These are phyloP conservation scores for Cepaea hortensis DNA, from an alignment of 2,888 invertebrate genomes.

Conservation along the genomic window DNA sequence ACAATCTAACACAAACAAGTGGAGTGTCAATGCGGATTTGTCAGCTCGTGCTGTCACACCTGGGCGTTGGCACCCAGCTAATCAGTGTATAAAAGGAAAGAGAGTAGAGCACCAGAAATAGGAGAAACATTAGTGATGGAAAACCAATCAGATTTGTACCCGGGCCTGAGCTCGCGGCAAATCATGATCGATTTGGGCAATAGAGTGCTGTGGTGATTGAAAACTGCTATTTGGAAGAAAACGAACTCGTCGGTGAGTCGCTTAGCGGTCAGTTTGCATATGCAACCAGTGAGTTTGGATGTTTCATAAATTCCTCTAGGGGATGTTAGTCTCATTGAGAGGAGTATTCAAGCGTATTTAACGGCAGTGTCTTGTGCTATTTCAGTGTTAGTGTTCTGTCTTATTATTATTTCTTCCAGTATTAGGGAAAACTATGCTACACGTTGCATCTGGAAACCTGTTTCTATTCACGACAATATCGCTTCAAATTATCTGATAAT, in stretches of 20 bases:
- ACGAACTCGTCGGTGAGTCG: background rate
- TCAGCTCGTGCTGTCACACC: background rate
- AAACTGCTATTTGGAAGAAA: background rate
- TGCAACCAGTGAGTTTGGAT: background rate
- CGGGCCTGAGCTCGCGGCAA: slow-evolving; percentile 19
- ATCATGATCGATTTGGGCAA: background rate
- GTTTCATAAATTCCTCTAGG: too few relatives aligned
- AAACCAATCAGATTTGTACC: slow-evolving; percentile 26
- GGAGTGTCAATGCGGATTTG: background rate
- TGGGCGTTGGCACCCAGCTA: background rate
- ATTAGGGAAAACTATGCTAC: too few relatives aligned
- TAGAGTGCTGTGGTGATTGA: slow-evolving; percentile 10
- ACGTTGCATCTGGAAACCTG: too few relatives aligned
- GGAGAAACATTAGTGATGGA: slow-evolving; percentile 15
- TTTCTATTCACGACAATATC: too few relatives aligned
- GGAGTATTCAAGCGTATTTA: too few relatives aligned
- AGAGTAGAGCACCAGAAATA: background rate
- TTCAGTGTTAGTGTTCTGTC: too few relatives aligned
- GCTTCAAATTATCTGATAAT: too few relatives aligned
- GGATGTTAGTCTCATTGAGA: too few relatives aligned
- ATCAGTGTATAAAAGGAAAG: background rate
- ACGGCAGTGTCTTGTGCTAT: too few relatives aligned
- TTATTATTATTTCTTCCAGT: too few relatives aligned
- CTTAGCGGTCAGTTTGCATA: background rate
- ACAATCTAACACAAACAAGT: background rate